A percentile compares a stretch with the other conserved stretches of the same genome.
Evolutionary conservation across 35 echinoderm and acorn worm species (phyloP).

Genomic region (Acanthaster planci): DNA sequence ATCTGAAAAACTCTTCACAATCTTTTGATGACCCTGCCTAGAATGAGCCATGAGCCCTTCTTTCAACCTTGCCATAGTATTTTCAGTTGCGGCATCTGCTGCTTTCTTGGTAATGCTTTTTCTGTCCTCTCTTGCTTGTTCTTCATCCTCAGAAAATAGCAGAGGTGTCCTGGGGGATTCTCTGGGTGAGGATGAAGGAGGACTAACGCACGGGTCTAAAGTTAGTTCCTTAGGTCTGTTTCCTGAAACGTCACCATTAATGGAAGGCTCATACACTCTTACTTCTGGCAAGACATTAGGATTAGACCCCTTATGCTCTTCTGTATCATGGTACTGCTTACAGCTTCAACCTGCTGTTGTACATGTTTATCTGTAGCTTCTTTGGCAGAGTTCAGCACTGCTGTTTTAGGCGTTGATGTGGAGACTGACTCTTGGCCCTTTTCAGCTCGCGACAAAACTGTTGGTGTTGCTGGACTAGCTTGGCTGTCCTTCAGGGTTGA

Average conservation of each 20-base stretch:
- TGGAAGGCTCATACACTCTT: constrained; percentile 22
- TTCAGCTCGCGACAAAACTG: background rate
- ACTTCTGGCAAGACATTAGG: constrained; percentile 28
- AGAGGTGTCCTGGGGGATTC: constrained; percentile 39
- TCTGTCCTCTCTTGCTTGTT: constrained; percentile 9
- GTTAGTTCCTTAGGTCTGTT: background rate
- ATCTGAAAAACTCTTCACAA: constrained; percentile 20
- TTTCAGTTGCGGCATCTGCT: background rate
- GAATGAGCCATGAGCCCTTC: constrained; percentile 23
- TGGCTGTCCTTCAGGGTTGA: constrained; percentile 23
- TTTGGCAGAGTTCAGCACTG: background rate
- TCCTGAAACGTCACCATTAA: constrained; percentile 20
- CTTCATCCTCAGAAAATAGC: constrained; percentile 54
- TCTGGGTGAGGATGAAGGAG: constrained; percentile 24
- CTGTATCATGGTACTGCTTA: background rate
- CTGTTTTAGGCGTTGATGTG: constrained; percentile 9
- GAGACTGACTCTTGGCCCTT: background rate
- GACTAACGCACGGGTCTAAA: background rate
- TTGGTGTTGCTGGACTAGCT: constrained; percentile 1
- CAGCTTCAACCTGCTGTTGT: background rate
- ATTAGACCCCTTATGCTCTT: constrained; percentile 17
- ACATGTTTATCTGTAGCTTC: background rate
- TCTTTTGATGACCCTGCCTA: background rate
- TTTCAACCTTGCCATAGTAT: background rate
- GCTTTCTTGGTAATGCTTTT: constrained; percentile 8